A percentile compares a stretch with the other conserved stretches of the same genome.
phyloP scores from a whole-genome alignment of 2,113 vertebrate genomes.

The Phrynocephalus versicolor region DNA sequence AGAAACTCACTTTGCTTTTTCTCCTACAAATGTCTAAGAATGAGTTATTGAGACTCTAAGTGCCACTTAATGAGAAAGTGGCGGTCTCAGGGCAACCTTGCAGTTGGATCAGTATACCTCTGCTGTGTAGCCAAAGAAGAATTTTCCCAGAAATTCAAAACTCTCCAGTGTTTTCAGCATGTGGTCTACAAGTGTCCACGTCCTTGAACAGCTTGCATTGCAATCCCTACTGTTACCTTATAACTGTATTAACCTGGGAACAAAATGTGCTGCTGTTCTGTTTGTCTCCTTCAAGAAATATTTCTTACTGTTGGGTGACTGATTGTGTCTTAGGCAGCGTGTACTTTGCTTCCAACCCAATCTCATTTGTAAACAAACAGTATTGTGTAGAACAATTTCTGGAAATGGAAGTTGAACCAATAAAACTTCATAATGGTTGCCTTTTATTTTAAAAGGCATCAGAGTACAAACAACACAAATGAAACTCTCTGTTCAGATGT shows the following conservation, averaged over 20 bases:
- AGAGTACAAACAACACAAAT: slow-evolving; percentile 42
- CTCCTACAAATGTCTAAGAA: no score
- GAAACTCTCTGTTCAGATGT: slow-evolving; percentile 41
- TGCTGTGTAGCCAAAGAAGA: no score
- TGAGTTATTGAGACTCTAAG: no score
- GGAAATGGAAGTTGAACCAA: slow-evolving; percentile 53
- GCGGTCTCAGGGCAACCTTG: no score
- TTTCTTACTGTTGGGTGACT: slow-evolving; percentile 48
- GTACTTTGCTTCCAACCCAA: slow-evolving; percentile 44
- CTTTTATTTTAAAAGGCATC: slow-evolving; percentile 51
- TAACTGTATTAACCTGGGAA: slow-evolving; percentile 34
- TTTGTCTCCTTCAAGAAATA: not conserved
- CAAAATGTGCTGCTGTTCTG: slow-evolving; percentile 37
- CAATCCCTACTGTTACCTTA: slow-evolving; percentile 33
- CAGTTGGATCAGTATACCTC: no score
- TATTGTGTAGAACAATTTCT: slow-evolving; percentile 49
- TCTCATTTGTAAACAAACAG: slow-evolving; percentile 46
- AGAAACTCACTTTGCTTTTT: no score
- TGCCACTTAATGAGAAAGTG: no score
- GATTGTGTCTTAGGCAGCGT: slow-evolving; percentile 42
- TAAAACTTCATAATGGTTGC: slow-evolving; percentile 52
- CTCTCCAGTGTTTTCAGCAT: not conserved
- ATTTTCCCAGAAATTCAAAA: no score
- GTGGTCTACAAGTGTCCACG: not conserved
- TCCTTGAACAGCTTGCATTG: not conserved